Conservation (phyloP, 2,888 invertebrate genomes). For the Melitaea athalia region DNA sequence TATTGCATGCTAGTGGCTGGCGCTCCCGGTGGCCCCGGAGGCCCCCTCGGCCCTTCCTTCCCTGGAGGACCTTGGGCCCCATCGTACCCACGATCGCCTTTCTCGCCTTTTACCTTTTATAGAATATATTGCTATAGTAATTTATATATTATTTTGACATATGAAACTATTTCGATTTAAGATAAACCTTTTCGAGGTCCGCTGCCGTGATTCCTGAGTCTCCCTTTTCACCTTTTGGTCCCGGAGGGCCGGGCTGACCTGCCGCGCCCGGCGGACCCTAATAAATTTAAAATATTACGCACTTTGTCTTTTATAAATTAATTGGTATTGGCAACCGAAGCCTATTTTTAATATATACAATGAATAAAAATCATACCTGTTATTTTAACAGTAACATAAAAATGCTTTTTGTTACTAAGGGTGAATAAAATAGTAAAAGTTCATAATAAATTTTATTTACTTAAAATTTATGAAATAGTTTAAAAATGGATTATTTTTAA, state of each 20-base stretch:
- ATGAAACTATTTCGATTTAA: conserved; percentile 31
- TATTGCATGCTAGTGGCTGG: conserved; percentile 82
- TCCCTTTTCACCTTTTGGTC: conserved; percentile 88
- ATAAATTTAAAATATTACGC: conserved; percentile 42
- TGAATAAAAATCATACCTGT: no score
- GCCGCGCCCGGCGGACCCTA: conserved; percentile 87
- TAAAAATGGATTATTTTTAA: no score
- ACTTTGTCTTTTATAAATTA: conserved; percentile 23
- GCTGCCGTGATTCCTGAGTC: conserved; percentile 77
- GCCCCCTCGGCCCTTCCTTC: conserved; percentile 83
- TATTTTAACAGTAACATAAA: no score
- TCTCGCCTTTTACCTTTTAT: conserved; percentile 82
- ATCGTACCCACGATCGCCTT: conserved; percentile 87
- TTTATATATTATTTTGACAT: conserved; percentile 17
- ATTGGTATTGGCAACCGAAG: background rate
- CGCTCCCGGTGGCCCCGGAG: conserved; percentile 84
- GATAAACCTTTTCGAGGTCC: conserved; percentile 70
- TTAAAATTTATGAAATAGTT: no score
- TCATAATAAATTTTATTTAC: no score
- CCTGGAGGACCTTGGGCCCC: conserved; percentile 80
- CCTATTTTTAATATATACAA: no score
- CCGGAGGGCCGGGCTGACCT: conserved; percentile 84
- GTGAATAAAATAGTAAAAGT: no score
- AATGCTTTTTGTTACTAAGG: no score
- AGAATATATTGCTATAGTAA: conserved; percentile 42